Evolutionary conservation across 1,140 invertebrate genomes (phyloP).

Genomic region (Schlechtendalia chinensis): DNA sequence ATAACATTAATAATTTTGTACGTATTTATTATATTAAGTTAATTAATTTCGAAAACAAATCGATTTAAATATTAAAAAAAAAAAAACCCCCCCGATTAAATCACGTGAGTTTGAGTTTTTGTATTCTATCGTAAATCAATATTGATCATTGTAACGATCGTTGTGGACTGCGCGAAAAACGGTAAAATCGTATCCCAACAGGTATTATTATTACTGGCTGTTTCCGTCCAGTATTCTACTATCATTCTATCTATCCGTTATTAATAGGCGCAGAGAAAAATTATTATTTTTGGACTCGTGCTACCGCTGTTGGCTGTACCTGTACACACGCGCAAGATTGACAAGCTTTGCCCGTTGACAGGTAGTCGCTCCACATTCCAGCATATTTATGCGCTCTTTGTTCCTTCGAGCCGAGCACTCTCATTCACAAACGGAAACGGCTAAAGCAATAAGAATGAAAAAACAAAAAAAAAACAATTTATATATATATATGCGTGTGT

Average conservation of each 20-base stretch:
- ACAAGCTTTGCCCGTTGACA: constrained; percentile 39
- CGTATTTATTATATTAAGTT: too few relatives aligned
- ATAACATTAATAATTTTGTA: too few relatives aligned
- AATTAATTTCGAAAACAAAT: too few relatives aligned
- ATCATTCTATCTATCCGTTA: neutral
- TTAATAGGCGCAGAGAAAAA: constrained; percentile 28
- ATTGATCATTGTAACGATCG: too few relatives aligned
- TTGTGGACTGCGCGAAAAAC: too few relatives aligned
- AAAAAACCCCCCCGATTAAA: too few relatives aligned
- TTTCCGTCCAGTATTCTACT: neutral
- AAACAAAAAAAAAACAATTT: neutral
- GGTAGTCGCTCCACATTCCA: constrained; percentile 48
- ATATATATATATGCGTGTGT: too few relatives aligned
- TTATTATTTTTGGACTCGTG: constrained; percentile 33
- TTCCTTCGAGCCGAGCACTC: constrained; percentile 10
- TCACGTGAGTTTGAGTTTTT: too few relatives aligned
- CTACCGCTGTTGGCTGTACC: constrained; percentile 10
- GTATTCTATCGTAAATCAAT: too few relatives aligned
- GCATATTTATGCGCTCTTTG: constrained; percentile 46
- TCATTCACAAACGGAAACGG: constrained; percentile 43
- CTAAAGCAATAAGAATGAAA: constrained; percentile 26
- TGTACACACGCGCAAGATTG: constrained; percentile 19
- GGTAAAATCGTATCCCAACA: too few relatives aligned
- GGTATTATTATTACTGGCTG: neutral
- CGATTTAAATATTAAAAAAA: too few relatives aligned